Evolutionary conservation across 2,888 invertebrate genomes (phyloP), one percentile per base, ranked within the genome.

Genomic region (Sisyra nigra): DNA sequence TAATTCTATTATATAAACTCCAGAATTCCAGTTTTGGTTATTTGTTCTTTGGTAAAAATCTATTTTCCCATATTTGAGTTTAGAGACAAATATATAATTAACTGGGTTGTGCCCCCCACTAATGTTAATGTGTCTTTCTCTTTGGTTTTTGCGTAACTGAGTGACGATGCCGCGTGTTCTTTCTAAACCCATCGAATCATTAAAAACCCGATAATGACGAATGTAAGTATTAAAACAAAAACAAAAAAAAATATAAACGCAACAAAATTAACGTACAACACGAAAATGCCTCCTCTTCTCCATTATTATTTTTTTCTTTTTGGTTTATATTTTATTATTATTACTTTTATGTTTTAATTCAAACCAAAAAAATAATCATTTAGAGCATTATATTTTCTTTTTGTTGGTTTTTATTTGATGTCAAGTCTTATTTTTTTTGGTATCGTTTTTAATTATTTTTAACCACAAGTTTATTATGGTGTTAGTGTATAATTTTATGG

Each of bases 111-210:
- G 19, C 38, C 31, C 15, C 31, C 52, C 50, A 55, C 53, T 56
- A 57, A 55, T 57, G 52, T 54, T 48, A 50, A 58, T 57, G 54
- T 63, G 62, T 64, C 61, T 64, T 64, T 64, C 63, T 64, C 63
- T 63, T 62, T 64, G 63, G 62, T 63, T 64, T 61, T 62, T 64
- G 62, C 63, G 62, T 62, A 60, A 62, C 61, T 59, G 63, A 63
- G 63, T 63, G 63, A 58, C 61, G 61, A 59, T 60, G 59, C 54
- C 37, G 37, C 19, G 37, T 37, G 37, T 24, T 24, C 24, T 24
- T 24, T 24, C 37, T 37, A 37, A 37, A 37, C 35, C 19, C 37
- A 37, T 37, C 37, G 37, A 17, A 37, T 18, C 24, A 33, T 33
- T 5, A 33, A 46, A 48, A 48, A 47, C 32, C 38, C 37, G 41